Evolutionary conservation across 1,140 invertebrate genomes (phyloP), one percentile per base, ranked within the genome.

Genomic region (Cyphomyrmex costatus): DNA sequence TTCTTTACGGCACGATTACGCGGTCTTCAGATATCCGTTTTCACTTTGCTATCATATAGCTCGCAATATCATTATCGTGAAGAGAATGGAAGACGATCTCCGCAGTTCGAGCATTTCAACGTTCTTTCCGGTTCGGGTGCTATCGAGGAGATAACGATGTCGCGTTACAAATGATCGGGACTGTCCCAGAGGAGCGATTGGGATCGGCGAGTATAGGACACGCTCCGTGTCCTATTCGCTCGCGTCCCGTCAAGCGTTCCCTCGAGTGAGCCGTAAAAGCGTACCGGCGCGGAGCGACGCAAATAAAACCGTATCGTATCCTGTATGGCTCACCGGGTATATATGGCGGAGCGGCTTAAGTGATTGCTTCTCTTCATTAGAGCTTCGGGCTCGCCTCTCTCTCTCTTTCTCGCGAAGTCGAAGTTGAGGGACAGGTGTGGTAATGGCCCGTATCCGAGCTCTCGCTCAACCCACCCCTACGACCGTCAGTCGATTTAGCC

Each of bases 321-420:
- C 78, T 85, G 27, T 42, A 74, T 86, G 30, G 68, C 58, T 68
- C 79, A 91, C 84, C 70, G 46, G 74, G 66, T 74, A 83, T 74
- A 83, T 89, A 77, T 80, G 91, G 89, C 86, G 84, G 86, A 16
- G 63, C 60, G 33, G 90, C 91, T 92, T 93, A 94, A 94, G 93
- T 94, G 93, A 94, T 94, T 94, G 93, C 92, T 94, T 94, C 93
- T 94, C 92, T 94, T 94, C 93, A 94, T 93, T 94, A 94, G 88
- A 88, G 73, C 73, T 70, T 36, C 74, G 30, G 63, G 58, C 82
- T 84, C 68, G 85, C 65, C 65, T 58, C 85, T 58, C 71, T 42
- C 33, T 16, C 53, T 42, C 51, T 12, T 27, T 33, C 61, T n/a
- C 42, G 30, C 27, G 46, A 65, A 68, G 60, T 80, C 70, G 77